A percentile compares a stretch with the other conserved stretches of the same genome.
Conservation (phyloP, 1,140 invertebrate species). For the Cyrtorhinus lividipennis region DNA sequence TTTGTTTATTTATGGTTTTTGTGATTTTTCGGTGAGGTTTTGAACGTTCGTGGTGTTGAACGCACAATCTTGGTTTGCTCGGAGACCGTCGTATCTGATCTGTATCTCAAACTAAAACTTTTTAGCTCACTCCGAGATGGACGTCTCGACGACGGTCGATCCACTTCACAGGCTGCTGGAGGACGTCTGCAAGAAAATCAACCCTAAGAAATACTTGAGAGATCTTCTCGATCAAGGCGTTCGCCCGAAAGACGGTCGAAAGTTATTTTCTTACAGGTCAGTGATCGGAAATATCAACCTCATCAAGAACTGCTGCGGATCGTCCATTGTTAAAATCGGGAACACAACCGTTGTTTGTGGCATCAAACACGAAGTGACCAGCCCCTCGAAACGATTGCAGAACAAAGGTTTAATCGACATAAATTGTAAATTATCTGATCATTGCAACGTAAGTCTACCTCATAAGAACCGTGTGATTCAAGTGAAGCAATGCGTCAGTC, state of each 20-base stretch:
- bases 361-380: constrained; percentile 57
- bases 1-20: too few species aligned
- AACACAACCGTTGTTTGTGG: constrained; percentile 59
- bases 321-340: constrained; percentile 53
- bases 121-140: too few species aligned
- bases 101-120: too few species aligned
- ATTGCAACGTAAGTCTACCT: neutral
- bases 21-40: too few species aligned
- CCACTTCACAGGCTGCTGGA: too few species aligned
- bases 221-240: constrained; percentile 33
- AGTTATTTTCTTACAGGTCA: constrained; percentile 30
- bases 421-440: constrained; percentile 34
- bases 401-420: constrained; percentile 55
- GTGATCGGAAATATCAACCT: constrained; percentile 43
- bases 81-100: too few species aligned
- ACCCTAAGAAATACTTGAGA: constrained; percentile 15
- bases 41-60: too few species aligned
- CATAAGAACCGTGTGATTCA: constrained; percentile 24
- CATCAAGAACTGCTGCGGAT: constrained; percentile 52
- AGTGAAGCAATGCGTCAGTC: constrained; percentile 37
- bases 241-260: constrained; percentile 44
- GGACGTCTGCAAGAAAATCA: constrained; percentile 13
- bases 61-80: too few species aligned
- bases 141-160: too few species aligned
- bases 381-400: constrained; percentile 44